These are phyloP conservation scores for Phoronis australis DNA, from an alignment of 2,888 invertebrate genomes.

Conservation along the genomic window DNA sequence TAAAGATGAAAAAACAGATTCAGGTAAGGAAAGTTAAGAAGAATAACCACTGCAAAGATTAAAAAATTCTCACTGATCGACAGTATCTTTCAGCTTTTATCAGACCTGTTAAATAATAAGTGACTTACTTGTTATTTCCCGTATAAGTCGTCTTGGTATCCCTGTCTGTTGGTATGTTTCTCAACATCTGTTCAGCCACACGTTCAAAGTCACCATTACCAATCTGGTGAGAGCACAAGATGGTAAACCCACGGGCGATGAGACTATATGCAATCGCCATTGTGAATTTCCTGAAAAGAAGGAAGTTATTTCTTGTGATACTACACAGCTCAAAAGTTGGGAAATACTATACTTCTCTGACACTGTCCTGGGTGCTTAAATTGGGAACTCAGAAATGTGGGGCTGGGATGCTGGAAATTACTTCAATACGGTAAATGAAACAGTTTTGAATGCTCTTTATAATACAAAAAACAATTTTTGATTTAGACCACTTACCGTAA, in stretches of 20 bases:
- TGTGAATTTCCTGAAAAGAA: too few relatives aligned
- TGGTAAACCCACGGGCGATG: conserved; percentile 36
- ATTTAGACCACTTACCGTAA: too few relatives aligned
- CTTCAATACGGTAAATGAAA: too few relatives aligned
- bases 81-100: neutral
- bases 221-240: conserved; percentile 39
- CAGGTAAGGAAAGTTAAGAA: neutral
- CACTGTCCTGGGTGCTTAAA: too few relatives aligned
- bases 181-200: conserved; percentile 35
- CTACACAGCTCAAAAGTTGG: too few relatives aligned
- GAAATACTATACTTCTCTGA: too few relatives aligned
- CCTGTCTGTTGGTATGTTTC: conserved; percentile 38
- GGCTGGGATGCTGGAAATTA: too few relatives aligned
- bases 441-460: too few relatives aligned
- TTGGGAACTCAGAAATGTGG: too few relatives aligned
- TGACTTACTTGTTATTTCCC: conserved; percentile 32
- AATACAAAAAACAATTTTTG: too few relatives aligned
- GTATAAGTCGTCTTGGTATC: conserved; percentile 46
- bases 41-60: neutral
- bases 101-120: neutral
- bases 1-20: neutral
- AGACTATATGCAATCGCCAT: conserved; percentile 37
- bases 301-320: too few relatives aligned
- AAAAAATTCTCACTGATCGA: neutral
- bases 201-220: conserved; percentile 33